phyloP scores from a whole-genome alignment of 2,113 vertebrate genomes.

The Pygathrix nemaeus region DNA sequence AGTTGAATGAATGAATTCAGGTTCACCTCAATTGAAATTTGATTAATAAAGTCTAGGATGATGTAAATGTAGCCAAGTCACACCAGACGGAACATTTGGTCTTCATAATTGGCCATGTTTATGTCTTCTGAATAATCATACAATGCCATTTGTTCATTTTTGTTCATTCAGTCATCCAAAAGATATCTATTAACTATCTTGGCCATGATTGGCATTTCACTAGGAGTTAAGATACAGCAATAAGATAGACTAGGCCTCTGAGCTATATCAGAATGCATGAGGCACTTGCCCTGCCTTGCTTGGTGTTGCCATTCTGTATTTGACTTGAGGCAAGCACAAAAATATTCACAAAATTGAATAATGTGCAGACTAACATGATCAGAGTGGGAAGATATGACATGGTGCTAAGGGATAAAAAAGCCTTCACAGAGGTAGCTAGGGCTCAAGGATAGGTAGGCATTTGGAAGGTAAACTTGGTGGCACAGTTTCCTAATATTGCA shows the following conservation, averaged over 20 bases:
- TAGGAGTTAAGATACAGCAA: background rate
- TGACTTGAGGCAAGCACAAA: conserved; percentile 27
- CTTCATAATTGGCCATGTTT: background rate
- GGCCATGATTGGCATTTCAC: background rate
- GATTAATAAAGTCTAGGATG: background rate
- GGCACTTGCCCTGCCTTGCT: background rate
- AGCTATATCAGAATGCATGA: background rate
- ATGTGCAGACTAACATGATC: background rate
- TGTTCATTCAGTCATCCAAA: background rate
- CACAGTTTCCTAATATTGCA: background rate
- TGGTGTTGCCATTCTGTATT: background rate
- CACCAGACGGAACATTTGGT: background rate
- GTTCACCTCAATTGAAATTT: background rate
- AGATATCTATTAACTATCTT: background rate
- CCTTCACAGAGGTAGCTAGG: background rate
- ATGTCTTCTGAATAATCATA: background rate
- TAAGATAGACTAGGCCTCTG: background rate
- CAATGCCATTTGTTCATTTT: background rate
- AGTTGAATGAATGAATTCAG: background rate
- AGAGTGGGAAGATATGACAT: background rate
- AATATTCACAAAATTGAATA: conserved; percentile 24
- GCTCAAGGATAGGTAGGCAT: background rate
- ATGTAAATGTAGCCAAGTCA: background rate
- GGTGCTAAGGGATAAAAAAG: background rate
- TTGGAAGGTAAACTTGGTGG: background rate